Evolutionary conservation across 2,888 invertebrate genomes (phyloP).

Genomic region (Noctua janthe): DNA sequence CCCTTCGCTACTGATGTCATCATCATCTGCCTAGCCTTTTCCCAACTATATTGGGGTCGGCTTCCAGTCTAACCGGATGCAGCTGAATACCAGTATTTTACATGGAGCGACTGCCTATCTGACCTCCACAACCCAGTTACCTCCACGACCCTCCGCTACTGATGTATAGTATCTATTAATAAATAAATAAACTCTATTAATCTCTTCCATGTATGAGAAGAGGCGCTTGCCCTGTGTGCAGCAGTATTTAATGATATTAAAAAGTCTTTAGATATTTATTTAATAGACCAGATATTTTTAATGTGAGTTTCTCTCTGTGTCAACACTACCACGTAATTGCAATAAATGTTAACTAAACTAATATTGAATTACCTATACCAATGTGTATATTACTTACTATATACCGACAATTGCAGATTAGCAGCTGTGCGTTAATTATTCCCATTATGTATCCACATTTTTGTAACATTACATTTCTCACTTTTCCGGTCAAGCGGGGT

Average conservation of each 20-base stretch:
- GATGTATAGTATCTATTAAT: no score
- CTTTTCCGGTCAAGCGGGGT: slow-evolving; percentile 55
- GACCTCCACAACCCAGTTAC: no score
- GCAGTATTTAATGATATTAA: not conserved
- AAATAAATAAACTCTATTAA: not conserved
- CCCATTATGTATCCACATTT: slow-evolving; percentile 47
- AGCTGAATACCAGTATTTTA: no score
- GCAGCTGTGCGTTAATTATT: slow-evolving; percentile 43
- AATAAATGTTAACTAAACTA: not conserved
- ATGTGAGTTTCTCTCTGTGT: not conserved
- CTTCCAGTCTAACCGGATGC: no score
- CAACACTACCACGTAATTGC: not conserved
- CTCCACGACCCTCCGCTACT: no score
- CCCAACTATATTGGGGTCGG: no score
- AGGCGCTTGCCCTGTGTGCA: not conserved
- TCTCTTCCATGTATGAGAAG: not conserved
- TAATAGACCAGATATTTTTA: not conserved
- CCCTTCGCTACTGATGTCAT: no score
- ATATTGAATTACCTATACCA: not conserved
- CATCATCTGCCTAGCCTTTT: no score
- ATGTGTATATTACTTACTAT: not conserved
- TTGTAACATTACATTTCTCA: slow-evolving; percentile 45
- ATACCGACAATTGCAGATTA: slow-evolving; percentile 7
- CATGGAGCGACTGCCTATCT: no score
- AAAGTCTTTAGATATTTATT: not conserved